phyloP scores from a whole-genome alignment of 2,888 invertebrate species.

The Calliphora vomitoria region DNA sequence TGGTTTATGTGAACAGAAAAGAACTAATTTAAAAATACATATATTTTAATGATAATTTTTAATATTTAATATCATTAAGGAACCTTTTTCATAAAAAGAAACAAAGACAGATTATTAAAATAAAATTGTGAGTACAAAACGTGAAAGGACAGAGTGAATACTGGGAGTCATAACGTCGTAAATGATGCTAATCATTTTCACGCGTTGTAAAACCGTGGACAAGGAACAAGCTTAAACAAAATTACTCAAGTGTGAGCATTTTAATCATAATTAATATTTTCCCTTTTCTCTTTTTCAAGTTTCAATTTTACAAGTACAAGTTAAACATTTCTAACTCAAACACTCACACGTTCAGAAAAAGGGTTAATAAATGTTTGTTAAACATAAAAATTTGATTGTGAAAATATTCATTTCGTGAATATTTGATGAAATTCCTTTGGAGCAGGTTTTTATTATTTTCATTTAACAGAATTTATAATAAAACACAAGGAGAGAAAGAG shows the following conservation, averaged over 20 bases:
- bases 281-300: not conserved
- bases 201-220: conserved; percentile 46
- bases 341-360: not conserved
- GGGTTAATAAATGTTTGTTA: conserved; percentile 5
- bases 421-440: conserved; percentile 40
- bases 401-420: conserved; percentile 37
- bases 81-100: not conserved
- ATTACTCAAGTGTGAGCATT: conserved; percentile 43
- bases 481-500: not conserved
- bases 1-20: too few relatives aligned
- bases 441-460: conserved; percentile 22
- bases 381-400: conserved; percentile 33
- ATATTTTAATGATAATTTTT: too few relatives aligned
- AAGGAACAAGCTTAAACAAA: conserved; percentile 41
- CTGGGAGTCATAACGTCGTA: not conserved
- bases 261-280: conserved; percentile 58
- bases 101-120: too few relatives aligned
- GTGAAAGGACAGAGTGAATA: not conserved
- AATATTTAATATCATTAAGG: not conserved
- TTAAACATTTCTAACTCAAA: not conserved
- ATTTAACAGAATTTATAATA: not conserved
- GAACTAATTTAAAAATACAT: too few relatives aligned
- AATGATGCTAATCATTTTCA: conserved; percentile 43
- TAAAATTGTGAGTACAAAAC: conserved; percentile 7
- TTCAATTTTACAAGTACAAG: not conserved